These are phyloP conservation scores for Arrhamphus sclerolepis DNA, from an alignment of 2,797 vertebrate genomes.

Conservation along the genomic window DNA sequence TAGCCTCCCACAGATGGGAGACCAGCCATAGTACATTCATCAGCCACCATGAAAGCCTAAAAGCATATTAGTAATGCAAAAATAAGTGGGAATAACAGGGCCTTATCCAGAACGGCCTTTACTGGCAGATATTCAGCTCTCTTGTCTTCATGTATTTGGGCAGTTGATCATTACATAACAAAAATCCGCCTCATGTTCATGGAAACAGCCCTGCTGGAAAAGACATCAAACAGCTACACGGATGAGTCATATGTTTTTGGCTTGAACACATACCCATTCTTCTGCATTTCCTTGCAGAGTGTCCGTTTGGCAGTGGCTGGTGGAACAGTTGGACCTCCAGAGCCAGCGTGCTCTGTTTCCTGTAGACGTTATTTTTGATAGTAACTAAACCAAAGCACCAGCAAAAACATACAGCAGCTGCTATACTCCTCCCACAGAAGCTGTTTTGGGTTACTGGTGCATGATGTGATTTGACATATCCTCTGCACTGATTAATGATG, in stretches of 20 bases:
- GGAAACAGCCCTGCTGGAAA: slow-evolving; percentile 56
- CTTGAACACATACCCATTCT: slow-evolving; percentile 53
- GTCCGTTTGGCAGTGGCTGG: slow-evolving; percentile 51
- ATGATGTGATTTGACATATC: slow-evolving; percentile 26
- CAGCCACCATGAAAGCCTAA: slow-evolving; percentile 27
- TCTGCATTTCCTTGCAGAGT: slow-evolving; percentile 53
- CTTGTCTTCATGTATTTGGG: slow-evolving; percentile 37
- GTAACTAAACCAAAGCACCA: slow-evolving; percentile 36
- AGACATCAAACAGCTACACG: slow-evolving; percentile 37
- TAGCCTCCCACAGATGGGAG: slow-evolving; percentile 7
- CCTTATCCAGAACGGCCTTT: slow-evolving; percentile 38
- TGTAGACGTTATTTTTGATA: slow-evolving; percentile 39
- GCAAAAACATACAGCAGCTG: slow-evolving; percentile 15
- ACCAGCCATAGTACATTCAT: slow-evolving; percentile 2
- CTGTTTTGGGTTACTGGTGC: slow-evolving; percentile 19
- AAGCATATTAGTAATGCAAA: slow-evolving; percentile 23
- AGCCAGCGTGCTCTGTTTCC: slow-evolving; percentile 40
- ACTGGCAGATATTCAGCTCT: slow-evolving; percentile 30
- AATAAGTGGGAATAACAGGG: slow-evolving; percentile 9
- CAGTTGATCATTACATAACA: slow-evolving; percentile 54
- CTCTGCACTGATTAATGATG: slow-evolving; percentile 23
- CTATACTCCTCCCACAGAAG: slow-evolving; percentile 13
- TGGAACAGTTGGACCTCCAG: slow-evolving; percentile 62
- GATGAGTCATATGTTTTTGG: slow-evolving; percentile 74
- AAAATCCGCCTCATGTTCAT: slow-evolving; percentile 41